Base-by-base conservation (phyloP, 2,888 invertebrate genomes). In the Catocala fraxini region DNA sequence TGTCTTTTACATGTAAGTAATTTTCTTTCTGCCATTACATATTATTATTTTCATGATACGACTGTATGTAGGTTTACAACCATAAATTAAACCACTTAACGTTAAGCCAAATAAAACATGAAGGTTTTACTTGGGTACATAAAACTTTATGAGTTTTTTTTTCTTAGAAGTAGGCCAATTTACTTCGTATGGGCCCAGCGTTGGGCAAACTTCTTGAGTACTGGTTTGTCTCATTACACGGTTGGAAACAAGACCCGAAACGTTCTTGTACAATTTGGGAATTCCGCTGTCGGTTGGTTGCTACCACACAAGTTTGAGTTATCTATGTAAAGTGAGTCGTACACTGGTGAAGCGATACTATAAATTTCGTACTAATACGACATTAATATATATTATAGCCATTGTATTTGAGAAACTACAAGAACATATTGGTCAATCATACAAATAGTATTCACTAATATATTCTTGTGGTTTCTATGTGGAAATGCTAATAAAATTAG, bases 191-290 rank as follows among this genome's bases (percentile, higher is more conserved):
- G 13, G 13, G 35, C 58, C 67, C 57, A 63, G 49, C 25, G 47
- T 13, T 65, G 75, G 65, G 35, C 62, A 61, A 59, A 58, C 57
- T 62, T 46, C 25, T 45, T 9, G 5, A 41, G 52, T 56, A 61
- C 64, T 41, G 41, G 64, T 68, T 69, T 55, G 49, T 60, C 35
- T 59, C 51, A 63, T 66, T 74, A 68, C 70, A 63, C 53, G 62
- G 54, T 57, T 55, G 41, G 35, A 62, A 71, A 71, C 70, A 61
- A 51, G 45, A 46, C 51, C 56, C 34, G 34, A 56, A 63, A 56
- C 61, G 59, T 65, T 73, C 70, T 71, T 73, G 71, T 71, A 79
- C 74, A 78, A 80, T 83, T 84, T 80, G 84, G 84, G 58, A 81
- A 84, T 83, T 83, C 83, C 82, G 65, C 72, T 75, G 75, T 74